Evolutionary conservation across 2,113 vertebrate species (phyloP).

Genomic region (Sander lucioperca): DNA sequence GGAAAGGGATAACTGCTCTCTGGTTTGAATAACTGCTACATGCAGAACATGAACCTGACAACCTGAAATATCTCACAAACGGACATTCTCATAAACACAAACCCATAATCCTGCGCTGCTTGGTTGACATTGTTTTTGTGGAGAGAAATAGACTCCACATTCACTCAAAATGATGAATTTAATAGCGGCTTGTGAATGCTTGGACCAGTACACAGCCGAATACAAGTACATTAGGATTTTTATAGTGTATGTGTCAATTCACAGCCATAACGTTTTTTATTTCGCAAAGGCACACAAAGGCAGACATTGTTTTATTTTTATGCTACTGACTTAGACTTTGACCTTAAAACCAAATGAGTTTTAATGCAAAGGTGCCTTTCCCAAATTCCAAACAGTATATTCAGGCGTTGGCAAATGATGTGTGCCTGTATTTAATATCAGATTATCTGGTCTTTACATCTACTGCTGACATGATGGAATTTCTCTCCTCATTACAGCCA

Average conservation of each 20-base stretch:
- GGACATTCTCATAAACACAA: slow-evolving; percentile 32
- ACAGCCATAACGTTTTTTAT: slow-evolving; percentile 40
- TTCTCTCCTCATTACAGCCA: not conserved
- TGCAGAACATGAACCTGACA: slow-evolving; percentile 9
- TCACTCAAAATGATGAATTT: slow-evolving; percentile 42
- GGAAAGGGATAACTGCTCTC: not conserved
- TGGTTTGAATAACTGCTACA: slow-evolving; percentile 19
- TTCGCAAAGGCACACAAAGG: not conserved
- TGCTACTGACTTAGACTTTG: slow-evolving; percentile 11
- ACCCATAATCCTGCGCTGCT: slow-evolving; percentile 27
- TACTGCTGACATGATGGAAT: not conserved
- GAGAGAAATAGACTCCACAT: slow-evolving; percentile 41
- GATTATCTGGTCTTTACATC: not conserved
- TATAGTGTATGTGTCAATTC: slow-evolving; percentile 33
- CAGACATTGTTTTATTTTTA: slow-evolving; percentile 19
- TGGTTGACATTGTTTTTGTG: slow-evolving; percentile 29
- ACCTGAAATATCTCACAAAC: slow-evolving; percentile 37
- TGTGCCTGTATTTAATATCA: slow-evolving; percentile 9
- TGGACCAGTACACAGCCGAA: not conserved
- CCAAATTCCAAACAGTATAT: slow-evolving; percentile 8
- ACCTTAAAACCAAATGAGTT: slow-evolving; percentile 24
- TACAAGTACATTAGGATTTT: slow-evolving; percentile 28
- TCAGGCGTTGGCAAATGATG: not conserved
- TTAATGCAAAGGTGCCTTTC: slow-evolving; percentile 22
- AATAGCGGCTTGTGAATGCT: slow-evolving; percentile 16